Evolutionary conservation across 2,888 invertebrate species (phyloP).

Genomic region (Silvanus unidentatus): DNA sequence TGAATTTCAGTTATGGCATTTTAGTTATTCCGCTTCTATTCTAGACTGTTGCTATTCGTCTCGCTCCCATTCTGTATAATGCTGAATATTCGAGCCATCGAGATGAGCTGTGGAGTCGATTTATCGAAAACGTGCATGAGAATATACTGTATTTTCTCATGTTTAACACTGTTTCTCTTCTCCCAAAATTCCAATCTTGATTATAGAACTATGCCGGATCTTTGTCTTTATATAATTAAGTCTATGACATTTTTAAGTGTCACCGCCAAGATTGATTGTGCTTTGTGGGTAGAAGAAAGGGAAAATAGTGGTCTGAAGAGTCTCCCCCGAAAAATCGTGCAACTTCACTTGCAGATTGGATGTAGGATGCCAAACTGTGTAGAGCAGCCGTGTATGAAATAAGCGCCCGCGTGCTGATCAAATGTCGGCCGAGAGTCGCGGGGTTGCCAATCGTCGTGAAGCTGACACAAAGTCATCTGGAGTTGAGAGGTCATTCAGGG

Average conservation of each 20-base stretch:
- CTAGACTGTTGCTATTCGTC: not conserved
- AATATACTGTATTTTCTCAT: slow-evolving; percentile 27
- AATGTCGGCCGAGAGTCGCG: slow-evolving; percentile 9
- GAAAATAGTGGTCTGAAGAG: not conserved
- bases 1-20: slow-evolving; percentile 26
- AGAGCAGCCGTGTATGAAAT: slow-evolving; percentile 14
- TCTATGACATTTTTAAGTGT: slow-evolving; percentile 33
- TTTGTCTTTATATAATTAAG: slow-evolving; percentile 31
- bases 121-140: slow-evolving; percentile 10
- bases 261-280: slow-evolving; percentile 27
- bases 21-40: slow-evolving; percentile 23
- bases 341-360: slow-evolving; percentile 3
- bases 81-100: not conserved
- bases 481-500: slow-evolving; percentile 45
- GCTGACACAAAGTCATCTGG: slow-evolving; percentile 38
- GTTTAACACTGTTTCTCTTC: slow-evolving; percentile 28
- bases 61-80: too few relatives aligned
- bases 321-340: not conserved
- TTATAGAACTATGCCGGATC: slow-evolving; percentile 14
- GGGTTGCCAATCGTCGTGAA: slow-evolving; percentile 22
- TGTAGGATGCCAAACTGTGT: not conserved
- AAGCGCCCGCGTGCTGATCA: slow-evolving; percentile 8
- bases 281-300: not conserved
- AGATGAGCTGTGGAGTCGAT: too few relatives aligned
- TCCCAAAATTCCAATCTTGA: slow-evolving; percentile 24